Evolutionary conservation across 2,113 vertebrate species (phyloP).

Genomic region (Girardinichthys multiradiatus): DNA sequence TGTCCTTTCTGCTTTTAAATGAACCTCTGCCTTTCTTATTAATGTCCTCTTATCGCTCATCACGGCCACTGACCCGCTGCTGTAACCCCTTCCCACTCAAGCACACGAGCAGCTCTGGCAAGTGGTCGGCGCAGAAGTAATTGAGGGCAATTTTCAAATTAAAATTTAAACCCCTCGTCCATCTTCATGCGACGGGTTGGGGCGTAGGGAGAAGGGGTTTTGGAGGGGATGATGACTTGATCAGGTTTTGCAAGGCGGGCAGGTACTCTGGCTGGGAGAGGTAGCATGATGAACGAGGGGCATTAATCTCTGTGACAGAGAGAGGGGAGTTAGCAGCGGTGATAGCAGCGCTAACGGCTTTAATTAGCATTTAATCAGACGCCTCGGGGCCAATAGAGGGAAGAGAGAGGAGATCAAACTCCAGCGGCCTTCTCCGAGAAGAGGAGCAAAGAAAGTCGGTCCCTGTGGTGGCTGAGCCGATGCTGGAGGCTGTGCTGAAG

Average conservation of each 20-base stretch:
- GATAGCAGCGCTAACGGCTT: conserved; percentile 81
- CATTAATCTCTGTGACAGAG: conserved; percentile 82
- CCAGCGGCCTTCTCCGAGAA: conserved; percentile 63
- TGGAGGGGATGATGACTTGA: conserved; percentile 72
- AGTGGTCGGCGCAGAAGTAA: conserved; percentile 79
- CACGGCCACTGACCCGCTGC: conserved; percentile 76
- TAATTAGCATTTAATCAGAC: conserved; percentile 84
- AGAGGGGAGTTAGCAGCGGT: conserved; percentile 78
- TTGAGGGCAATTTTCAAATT: conserved; percentile 84
- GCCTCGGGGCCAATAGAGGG: conserved; percentile 76
- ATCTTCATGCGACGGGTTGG: conserved; percentile 62
- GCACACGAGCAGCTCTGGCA: conserved; percentile 72
- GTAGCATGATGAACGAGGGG: conserved; percentile 79
- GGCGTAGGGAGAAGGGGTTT: conserved; percentile 47
- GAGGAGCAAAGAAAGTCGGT: conserved; percentile 64
- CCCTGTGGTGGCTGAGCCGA: conserved; percentile 55
- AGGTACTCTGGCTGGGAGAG: conserved; percentile 75
- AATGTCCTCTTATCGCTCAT: conserved; percentile 83
- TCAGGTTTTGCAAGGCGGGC: conserved; percentile 74
- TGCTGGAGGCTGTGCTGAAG: conserved; percentile 69
- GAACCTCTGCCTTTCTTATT: conserved; percentile 81
- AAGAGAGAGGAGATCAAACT: conserved; percentile 76
- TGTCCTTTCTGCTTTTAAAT: conserved; percentile 80
- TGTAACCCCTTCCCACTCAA: conserved; percentile 72
- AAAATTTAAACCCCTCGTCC: conserved; percentile 81